These are phyloP conservation scores for Ophthalmolycus amberensis DNA, from an alignment of 2,113 vertebrate genomes.

Conservation along the genomic window DNA sequence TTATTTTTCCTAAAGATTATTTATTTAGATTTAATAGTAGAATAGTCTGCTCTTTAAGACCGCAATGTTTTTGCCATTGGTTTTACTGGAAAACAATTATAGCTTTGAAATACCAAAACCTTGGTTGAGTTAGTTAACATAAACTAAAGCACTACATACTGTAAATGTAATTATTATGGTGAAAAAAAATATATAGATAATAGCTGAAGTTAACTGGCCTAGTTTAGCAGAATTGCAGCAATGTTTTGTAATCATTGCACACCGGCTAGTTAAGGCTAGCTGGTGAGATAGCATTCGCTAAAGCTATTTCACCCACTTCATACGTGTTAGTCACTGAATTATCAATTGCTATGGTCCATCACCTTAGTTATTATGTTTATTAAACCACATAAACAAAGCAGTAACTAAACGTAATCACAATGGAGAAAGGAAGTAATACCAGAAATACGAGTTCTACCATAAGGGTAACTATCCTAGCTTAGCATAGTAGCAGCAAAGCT, in stretches of 20 bases:
- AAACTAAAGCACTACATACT: background rate
- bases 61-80: background rate
- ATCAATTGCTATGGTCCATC: background rate
- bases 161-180: background rate
- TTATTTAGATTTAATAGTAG: slow-evolving; percentile 16
- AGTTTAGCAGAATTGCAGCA: background rate
- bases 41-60: background rate
- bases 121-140: background rate
- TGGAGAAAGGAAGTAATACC: background rate
- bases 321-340: background rate
- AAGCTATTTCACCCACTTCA: background rate
- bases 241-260: background rate
- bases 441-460: background rate
- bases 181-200: background rate
- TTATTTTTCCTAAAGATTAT: slow-evolving; percentile 11
- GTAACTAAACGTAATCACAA: background rate
- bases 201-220: background rate
- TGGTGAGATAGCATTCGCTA: background rate
- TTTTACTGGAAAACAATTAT: background rate
- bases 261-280: background rate
- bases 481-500: too few relatives aligned
- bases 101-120: background rate
- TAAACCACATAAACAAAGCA: background rate
- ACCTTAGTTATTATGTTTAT: too few relatives aligned
- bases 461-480: too few relatives aligned